Conservation (phyloP, 2,797 vertebrate species). For the Molossus molossus region DNA sequence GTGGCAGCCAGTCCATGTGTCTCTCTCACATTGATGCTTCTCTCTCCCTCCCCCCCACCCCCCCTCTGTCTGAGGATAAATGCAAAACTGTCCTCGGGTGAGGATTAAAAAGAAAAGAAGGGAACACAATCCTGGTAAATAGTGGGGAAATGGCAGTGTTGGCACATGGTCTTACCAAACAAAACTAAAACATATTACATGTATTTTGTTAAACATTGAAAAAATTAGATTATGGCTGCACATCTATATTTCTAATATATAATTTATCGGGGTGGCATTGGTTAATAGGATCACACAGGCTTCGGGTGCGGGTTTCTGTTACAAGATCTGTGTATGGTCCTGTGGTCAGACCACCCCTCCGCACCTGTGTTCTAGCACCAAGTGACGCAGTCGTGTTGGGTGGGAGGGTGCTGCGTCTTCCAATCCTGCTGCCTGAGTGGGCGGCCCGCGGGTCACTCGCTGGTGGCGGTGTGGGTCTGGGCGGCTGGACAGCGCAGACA, state of each 20-base stretch:
- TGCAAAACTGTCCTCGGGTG: too few species aligned
- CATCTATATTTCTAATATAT: too few species aligned
- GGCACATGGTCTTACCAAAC: background rate
- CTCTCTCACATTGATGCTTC: too few species aligned
- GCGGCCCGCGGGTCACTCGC: rapidly evolving
- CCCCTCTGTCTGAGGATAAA: too few species aligned
- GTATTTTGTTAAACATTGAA: background rate
- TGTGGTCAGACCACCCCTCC: too few species aligned
- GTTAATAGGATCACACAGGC: too few species aligned
- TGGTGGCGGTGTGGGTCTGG: background rate
- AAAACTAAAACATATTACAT: background rate
- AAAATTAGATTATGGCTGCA: too few species aligned
- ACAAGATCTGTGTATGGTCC: too few species aligned
- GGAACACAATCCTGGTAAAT: background rate
- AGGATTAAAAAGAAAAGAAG: background rate
- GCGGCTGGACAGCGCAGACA: background rate
- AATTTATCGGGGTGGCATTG: too few species aligned
- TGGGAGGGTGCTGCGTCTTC: background rate
- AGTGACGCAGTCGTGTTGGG: background rate
- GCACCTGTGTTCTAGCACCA: background rate
- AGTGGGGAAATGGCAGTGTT: rapidly evolving
- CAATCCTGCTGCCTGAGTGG: background rate
- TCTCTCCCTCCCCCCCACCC: too few species aligned
- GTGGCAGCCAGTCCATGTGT: too few species aligned
- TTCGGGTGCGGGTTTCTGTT: too few species aligned